Percentiles rank a stretch among this genome's conserved stretches.
Conservation (phyloP, 1,140 invertebrate genomes). For the Campodea augens region DNA sequence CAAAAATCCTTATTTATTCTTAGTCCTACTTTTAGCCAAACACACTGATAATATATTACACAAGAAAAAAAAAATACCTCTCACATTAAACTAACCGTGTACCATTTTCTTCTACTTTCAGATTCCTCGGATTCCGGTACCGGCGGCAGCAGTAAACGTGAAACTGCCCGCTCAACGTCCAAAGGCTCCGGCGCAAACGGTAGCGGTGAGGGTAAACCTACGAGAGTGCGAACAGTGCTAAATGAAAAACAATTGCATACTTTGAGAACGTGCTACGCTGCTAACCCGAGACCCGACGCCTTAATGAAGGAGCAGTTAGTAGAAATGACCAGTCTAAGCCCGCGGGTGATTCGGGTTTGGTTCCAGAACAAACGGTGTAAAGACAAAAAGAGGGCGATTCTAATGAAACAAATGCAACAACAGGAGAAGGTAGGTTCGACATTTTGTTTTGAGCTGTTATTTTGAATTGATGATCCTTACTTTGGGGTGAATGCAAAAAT, state of each 20-base stretch:
- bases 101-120: too few species aligned
- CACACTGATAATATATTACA: too few species aligned
- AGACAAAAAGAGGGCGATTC: slow-evolving; percentile 93
- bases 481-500: too few species aligned
- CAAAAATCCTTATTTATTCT: too few species aligned
- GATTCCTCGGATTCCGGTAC: slow-evolving; percentile 70
- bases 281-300: slow-evolving; percentile 93
- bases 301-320: slow-evolving; percentile 98
- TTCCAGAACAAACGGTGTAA: slow-evolving; percentile 99
- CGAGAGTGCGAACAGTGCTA: slow-evolving; percentile 87
- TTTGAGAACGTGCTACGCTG: slow-evolving; percentile 77
- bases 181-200: slow-evolving; percentile 34
- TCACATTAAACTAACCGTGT: too few species aligned
- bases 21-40: too few species aligned
- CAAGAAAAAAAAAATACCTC: too few species aligned
- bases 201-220: slow-evolving; percentile 79
- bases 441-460: too few species aligned
- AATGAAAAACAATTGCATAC: slow-evolving; percentile 98
- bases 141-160: slow-evolving; percentile 43
- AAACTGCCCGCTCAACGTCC: slow-evolving; percentile 20
- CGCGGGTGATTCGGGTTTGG: slow-evolving; percentile 92
- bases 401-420: slow-evolving; percentile 91
- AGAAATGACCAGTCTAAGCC: slow-evolving; percentile 92
- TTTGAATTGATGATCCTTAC: too few species aligned
- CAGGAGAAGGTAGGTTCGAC: slow-evolving; percentile 72